Percentiles rank a stretch among this genome's conserved stretches.
phyloP scores from a whole-genome alignment of 2,797 vertebrate species.

The Chrysocyon brachyurus region DNA sequence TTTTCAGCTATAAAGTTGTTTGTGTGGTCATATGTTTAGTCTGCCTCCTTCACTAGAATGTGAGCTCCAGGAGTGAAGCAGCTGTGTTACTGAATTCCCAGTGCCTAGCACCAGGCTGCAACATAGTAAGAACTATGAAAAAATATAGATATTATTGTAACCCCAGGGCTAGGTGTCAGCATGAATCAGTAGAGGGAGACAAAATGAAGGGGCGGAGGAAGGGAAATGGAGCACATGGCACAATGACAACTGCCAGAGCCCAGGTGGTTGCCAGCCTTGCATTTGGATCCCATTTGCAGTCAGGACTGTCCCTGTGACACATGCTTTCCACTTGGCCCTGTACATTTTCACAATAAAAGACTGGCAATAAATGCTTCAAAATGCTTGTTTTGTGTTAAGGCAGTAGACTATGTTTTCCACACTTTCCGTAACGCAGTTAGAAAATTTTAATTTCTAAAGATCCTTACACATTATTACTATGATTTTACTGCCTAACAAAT shows the following conservation, averaged over 20 bases:
- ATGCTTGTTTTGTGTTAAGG: not conserved
- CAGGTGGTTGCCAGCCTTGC: not conserved
- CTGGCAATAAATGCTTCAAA: not conserved
- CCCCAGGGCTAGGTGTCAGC: not conserved
- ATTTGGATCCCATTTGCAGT: not conserved
- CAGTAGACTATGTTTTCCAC: not conserved
- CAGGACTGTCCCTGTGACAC: not conserved
- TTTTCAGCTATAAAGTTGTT: not conserved
- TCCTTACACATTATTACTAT: not conserved
- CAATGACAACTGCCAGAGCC: not conserved
- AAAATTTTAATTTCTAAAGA: not conserved
- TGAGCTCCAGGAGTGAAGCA: not conserved
- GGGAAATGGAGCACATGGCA: not conserved
- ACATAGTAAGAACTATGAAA: not conserved
- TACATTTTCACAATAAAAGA: not conserved
- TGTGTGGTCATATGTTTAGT: not conserved
- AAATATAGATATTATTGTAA: not conserved
- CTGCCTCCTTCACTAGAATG: not conserved
- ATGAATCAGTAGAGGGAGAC: not conserved
- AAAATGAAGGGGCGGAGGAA: not conserved
- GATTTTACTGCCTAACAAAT: not conserved
- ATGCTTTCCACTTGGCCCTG: not conserved
- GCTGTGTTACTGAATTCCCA: not conserved
- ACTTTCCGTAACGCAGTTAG: not conserved
- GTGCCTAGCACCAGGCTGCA: not conserved